Evolutionary conservation across 2,113 vertebrate species (phyloP).

Genomic region (Rostratula benghalensis): DNA sequence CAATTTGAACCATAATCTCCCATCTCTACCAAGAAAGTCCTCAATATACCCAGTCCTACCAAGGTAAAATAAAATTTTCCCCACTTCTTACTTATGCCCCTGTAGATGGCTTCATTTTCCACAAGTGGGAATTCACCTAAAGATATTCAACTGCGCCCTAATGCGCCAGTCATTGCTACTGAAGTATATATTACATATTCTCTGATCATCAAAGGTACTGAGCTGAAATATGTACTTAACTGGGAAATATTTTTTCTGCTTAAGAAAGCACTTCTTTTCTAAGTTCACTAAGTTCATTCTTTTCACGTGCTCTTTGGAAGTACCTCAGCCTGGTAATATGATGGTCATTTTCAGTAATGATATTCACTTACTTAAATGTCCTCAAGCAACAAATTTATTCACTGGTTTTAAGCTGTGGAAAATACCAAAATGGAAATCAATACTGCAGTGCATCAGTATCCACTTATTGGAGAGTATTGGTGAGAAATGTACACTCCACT

Average conservation of each 20-base stretch:
- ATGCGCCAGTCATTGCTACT: background rate
- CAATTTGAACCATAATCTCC: background rate
- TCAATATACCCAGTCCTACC: background rate
- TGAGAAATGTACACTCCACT: background rate
- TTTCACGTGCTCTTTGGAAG: background rate
- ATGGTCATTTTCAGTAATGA: background rate
- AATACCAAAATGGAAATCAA: background rate
- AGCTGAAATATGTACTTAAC: background rate
- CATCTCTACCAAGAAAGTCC: background rate
- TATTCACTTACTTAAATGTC: slow-evolving; percentile 1
- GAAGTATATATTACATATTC: background rate
- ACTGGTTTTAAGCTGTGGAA: background rate
- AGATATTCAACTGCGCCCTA: background rate
- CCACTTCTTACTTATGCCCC: background rate
- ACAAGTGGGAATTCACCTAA: background rate
- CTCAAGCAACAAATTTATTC: slow-evolving; percentile 19
- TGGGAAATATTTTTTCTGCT: slow-evolving; percentile 12
- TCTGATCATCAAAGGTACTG: background rate
- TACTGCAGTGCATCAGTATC: background rate
- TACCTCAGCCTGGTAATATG: background rate
- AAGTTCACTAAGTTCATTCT: background rate
- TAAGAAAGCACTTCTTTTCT: background rate
- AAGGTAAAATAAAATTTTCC: background rate
- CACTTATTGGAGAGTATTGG: background rate
- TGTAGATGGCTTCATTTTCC: background rate